Conservation (phyloP, 2,797 vertebrate species). For the Microhierax caerulescens region DNA sequence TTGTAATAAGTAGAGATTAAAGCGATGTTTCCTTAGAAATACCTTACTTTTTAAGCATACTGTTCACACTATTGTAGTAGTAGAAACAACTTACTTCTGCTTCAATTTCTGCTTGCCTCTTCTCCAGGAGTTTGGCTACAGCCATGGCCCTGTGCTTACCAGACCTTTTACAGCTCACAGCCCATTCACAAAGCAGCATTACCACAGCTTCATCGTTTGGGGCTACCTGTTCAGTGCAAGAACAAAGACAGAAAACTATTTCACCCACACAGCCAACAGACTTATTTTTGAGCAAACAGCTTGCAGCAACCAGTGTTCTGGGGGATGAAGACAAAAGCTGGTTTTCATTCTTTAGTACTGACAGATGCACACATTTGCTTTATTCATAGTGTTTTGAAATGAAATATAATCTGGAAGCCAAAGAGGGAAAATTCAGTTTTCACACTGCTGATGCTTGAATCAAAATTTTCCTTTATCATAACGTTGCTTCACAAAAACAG, state of each 20-base stretch:
- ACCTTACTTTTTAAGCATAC: neutral
- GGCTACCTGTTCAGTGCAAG: conserved; percentile 54
- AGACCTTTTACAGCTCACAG: conserved; percentile 73
- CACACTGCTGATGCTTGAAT: neutral
- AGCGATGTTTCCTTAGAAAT: neutral
- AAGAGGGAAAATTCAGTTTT: neutral
- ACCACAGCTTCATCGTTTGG: conserved; percentile 68
- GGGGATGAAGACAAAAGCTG: neutral
- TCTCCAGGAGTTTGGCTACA: conserved; percentile 75
- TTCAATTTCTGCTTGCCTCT: conserved; percentile 76
- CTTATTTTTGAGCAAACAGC: neutral
- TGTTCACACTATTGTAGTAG: neutral
- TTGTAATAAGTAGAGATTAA: neutral
- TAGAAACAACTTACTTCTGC: conserved; percentile 67
- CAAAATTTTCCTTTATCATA: neutral
- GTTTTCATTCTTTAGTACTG: neutral
- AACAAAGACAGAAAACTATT: neutral
- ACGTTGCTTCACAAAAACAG: neutral
- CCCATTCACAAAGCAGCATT: conserved; percentile 76
- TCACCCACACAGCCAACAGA: neutral
- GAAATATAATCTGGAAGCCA: neutral
- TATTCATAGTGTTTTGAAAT: neutral
- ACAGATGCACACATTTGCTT: neutral
- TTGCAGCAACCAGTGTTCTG: accelerated
- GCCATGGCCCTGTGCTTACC: conserved; percentile 77